Percentiles rank a stretch among this genome's conserved stretches.
Conservation (phyloP, 2,888 invertebrate genomes). For the Mesochorus sp. region DNA sequence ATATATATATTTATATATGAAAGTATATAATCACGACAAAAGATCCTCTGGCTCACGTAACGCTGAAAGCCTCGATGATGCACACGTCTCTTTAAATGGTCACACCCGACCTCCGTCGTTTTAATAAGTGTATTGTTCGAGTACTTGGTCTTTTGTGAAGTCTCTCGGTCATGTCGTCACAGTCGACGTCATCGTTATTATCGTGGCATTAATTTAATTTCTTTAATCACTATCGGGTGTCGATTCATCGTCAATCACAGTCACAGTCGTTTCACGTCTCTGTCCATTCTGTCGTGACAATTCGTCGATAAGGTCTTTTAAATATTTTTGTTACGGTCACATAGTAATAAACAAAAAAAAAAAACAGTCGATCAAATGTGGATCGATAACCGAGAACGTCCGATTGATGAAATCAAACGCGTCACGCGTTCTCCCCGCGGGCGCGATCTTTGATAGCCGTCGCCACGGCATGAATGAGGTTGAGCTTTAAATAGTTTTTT, state of each 20-base stretch:
- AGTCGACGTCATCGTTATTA: constrained; percentile 43
- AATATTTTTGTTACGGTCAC: constrained; percentile 20
- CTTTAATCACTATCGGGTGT: constrained; percentile 40
- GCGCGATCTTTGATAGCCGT: constrained; percentile 42
- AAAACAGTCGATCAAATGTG: constrained; percentile 27
- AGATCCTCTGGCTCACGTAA: constrained; percentile 29
- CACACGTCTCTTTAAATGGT: constrained; percentile 42
- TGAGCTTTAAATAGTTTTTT: constrained; percentile 53
- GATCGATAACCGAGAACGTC: constrained; percentile 36
- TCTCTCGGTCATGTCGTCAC: constrained; percentile 44
- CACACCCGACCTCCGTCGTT: constrained; percentile 44
- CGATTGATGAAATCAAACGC: constrained; percentile 28
- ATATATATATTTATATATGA: constrained; percentile 4
- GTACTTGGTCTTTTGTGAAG: constrained; percentile 6
- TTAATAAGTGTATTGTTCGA: background rate
- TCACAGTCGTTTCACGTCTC: constrained; percentile 38
- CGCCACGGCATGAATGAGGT: constrained; percentile 49
- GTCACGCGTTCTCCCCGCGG: constrained; percentile 44
- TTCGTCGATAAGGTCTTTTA: constrained; percentile 10
- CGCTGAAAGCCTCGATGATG: constrained; percentile 32
- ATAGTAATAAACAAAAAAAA: constrained; percentile 22
- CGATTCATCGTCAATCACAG: constrained; percentile 46
- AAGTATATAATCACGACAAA: constrained; percentile 30
- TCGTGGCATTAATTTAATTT: constrained; percentile 12
- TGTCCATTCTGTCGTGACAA: constrained; percentile 36